Percentiles rank a stretch among this genome's conserved stretches.
These are phyloP conservation scores for Bostrychus sinensis DNA, from an alignment of 2,113 vertebrate species.

Conservation along the genomic window DNA sequence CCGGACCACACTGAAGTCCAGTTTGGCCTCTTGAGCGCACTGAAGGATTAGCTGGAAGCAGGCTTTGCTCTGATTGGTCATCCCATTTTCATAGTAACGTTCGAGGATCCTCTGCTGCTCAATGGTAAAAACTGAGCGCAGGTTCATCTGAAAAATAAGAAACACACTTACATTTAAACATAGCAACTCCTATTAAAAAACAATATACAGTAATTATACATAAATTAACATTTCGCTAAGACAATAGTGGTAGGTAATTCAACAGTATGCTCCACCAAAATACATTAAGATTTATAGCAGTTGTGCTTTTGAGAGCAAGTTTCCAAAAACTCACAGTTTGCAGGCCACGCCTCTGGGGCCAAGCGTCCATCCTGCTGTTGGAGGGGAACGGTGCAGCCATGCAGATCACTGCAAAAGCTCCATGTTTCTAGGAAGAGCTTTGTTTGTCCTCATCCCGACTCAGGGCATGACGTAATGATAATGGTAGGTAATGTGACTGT, in stretches of 20 bases:
- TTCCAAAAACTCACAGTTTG: conserved; percentile 75
- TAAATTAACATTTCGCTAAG: not conserved
- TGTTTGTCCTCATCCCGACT: conserved; percentile 48
- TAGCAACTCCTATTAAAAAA: not conserved
- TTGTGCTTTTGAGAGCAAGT: not conserved
- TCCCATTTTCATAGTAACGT: conserved; percentile 98
- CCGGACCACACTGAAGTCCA: conserved; percentile 99
- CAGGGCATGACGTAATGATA: conserved; percentile 34
- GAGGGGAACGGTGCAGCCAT: conserved; percentile 68
- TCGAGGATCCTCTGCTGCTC: conserved; percentile 98
- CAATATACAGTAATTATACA: not conserved
- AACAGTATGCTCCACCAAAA: not conserved
- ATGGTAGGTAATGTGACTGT: conserved; percentile 30
- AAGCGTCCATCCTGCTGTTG: conserved; percentile 79
- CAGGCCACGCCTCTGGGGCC: conserved; percentile 78
- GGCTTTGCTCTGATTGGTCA: conserved; percentile 99
- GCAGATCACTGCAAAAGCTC: conserved; percentile 60
- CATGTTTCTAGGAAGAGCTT: conserved; percentile 42
- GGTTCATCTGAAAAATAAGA: conserved; percentile 89
- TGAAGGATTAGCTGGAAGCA: conserved; percentile 99
- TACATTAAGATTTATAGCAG: not conserved
- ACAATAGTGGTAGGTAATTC: not conserved
- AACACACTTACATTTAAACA: not conserved
- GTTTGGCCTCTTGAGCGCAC: conserved; percentile 97
- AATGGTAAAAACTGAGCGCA: conserved; percentile 96